Evolutionary conservation across 2,888 invertebrate species (phyloP).

Genomic region (Neelides folsomi): DNA sequence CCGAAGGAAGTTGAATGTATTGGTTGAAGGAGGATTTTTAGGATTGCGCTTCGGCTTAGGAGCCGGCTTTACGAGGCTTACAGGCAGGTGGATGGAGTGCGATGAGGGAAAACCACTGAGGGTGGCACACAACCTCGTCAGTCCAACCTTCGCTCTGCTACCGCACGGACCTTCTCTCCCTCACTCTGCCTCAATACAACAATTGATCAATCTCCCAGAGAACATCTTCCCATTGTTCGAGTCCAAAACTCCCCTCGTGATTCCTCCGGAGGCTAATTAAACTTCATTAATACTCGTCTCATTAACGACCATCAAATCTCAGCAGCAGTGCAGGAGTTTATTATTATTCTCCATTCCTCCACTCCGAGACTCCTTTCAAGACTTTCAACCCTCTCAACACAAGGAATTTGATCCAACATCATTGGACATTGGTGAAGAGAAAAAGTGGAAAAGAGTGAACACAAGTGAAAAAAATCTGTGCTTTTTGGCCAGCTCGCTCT

Average conservation of each 20-base stretch:
- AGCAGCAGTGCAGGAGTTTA: conserved; percentile 1
- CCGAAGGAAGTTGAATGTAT: background rate
- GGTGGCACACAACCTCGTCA: too few species aligned
- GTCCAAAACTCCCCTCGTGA: conserved; percentile 11
- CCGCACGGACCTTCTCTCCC: background rate
- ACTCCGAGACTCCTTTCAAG: too few species aligned
- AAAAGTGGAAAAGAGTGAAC: too few species aligned
- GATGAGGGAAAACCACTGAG: background rate
- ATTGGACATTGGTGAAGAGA: too few species aligned
- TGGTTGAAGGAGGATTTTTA: background rate
- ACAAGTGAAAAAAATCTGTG: too few species aligned
- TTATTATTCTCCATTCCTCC: too few species aligned
- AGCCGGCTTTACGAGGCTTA: background rate
- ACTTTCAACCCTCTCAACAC: too few species aligned
- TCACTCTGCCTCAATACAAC: background rate
- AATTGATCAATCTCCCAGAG: too few species aligned
- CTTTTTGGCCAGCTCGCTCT: too few species aligned
- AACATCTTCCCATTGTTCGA: background rate
- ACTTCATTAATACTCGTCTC: conserved; percentile 33
- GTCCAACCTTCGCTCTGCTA: background rate
- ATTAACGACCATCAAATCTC: conserved; percentile 27
- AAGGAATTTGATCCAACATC: too few species aligned
- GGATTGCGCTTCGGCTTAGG: background rate
- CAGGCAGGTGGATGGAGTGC: conserved; percentile 9
- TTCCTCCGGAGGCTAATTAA: conserved; percentile 31